A percentile compares a stretch with the other conserved stretches of the same genome.
Evolutionary conservation across 2,113 vertebrate species (phyloP).

Genomic region (Triplophysa dalaica): DNA sequence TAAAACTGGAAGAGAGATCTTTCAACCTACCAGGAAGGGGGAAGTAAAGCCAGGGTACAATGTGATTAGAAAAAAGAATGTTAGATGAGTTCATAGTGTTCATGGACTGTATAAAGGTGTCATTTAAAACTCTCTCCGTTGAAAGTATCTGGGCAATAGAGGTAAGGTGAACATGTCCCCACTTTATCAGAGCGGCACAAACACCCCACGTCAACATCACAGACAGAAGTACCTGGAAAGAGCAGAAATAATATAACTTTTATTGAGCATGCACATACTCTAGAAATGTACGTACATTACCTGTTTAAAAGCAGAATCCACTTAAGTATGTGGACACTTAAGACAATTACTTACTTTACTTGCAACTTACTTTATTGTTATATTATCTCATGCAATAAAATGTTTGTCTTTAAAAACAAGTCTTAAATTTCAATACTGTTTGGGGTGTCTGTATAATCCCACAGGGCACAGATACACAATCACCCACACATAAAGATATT

Average conservation of each 20-base stretch:
- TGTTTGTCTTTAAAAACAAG: no score
- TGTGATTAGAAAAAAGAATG: neutral
- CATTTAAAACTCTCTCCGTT: slow-evolving; percentile 6
- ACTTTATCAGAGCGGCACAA: slow-evolving; percentile 66
- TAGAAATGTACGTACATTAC: no score
- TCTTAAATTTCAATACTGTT: neutral
- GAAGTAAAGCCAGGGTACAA: slow-evolving; percentile 73
- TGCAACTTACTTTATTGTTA: neutral
- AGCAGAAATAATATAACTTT: neutral
- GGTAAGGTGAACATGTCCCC: slow-evolving; percentile 50
- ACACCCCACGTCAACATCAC: slow-evolving; percentile 69
- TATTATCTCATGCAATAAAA: neutral
- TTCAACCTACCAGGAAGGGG: slow-evolving; percentile 73
- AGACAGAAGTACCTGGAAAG: slow-evolving; percentile 75
- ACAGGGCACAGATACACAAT: neutral
- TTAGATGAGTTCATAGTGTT: slow-evolving; percentile 23
- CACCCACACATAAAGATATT: neutral
- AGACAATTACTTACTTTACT: no score
- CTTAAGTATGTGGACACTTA: no score
- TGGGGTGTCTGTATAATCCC: neutral
- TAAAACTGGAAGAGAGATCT: neutral
- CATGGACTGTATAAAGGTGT: neutral
- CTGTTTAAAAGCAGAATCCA: no score
- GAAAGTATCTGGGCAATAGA: slow-evolving; percentile 47
- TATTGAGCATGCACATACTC: neutral